These are phyloP conservation scores for Tholera decimalis DNA, from an alignment of 2,888 invertebrate species.

Conservation along the genomic window DNA sequence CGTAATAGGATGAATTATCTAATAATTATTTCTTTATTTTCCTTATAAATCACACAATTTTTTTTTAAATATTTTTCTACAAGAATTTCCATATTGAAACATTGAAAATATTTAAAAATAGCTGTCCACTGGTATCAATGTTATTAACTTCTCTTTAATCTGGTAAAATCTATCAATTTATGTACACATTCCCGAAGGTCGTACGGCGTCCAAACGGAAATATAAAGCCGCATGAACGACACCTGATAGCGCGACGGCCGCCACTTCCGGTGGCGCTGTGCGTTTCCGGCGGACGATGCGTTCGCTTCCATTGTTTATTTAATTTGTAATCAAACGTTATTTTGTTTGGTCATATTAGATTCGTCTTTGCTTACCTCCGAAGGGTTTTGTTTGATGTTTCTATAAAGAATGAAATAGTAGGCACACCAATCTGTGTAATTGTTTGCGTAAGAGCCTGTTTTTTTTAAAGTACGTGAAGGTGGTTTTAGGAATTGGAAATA, in stretches of 20 bases:
- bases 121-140: too few species aligned
- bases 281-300: slow-evolving; percentile 70
- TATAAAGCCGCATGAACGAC: slow-evolving; percentile 70
- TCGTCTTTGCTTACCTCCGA: slow-evolving; percentile 44
- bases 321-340: slow-evolving; percentile 75
- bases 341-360: slow-evolving; percentile 56
- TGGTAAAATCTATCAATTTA: slow-evolving; percentile 40
- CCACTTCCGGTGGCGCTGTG: slow-evolving; percentile 70
- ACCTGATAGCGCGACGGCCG: slow-evolving; percentile 73
- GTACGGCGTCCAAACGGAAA: slow-evolving; percentile 56
- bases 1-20: too few species aligned
- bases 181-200: slow-evolving; percentile 35
- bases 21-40: too few species aligned
- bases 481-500: neutral
- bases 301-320: slow-evolving; percentile 76
- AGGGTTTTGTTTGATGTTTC: slow-evolving; percentile 45
- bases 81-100: too few species aligned
- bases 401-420: slow-evolving; percentile 36
- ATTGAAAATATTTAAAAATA: too few species aligned
- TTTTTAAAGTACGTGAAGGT: neutral
- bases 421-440: neutral
- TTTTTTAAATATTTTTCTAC: too few species aligned
- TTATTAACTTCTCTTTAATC: neutral
- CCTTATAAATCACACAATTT: too few species aligned
- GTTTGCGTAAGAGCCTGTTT: slow-evolving; percentile 14